Conservation (phyloP, 2,888 invertebrate species). For the Megamerina dolium region DNA sequence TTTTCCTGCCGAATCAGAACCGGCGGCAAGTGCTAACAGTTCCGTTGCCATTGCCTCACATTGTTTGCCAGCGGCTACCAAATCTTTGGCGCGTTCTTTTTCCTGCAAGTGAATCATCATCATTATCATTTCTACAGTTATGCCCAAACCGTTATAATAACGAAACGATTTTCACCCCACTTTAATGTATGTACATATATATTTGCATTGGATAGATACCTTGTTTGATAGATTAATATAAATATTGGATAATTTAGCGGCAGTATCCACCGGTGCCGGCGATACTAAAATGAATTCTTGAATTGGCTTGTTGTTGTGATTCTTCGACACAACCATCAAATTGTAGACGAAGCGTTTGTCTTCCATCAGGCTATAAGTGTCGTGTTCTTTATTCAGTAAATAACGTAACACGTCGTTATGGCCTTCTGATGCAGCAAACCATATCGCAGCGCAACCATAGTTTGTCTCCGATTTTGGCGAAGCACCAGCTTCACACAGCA, state of each 20-base stretch:
- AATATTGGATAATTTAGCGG: conserved; percentile 93
- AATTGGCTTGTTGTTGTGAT: conserved; percentile 90
- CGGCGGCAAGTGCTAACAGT: conserved; percentile 85
- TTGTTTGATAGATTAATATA: conserved; percentile 82
- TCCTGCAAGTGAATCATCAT: conserved; percentile 57
- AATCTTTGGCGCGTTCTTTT: conserved; percentile 95
- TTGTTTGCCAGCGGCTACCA: conserved; percentile 90
- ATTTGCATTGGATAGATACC: no score
- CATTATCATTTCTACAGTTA: no score
- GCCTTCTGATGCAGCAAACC: conserved; percentile 96
- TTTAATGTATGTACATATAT: no score
- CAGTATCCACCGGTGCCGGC: conserved; percentile 98
- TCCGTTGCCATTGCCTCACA: conserved; percentile 98
- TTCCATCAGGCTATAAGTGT: conserved; percentile 95
- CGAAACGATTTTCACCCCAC: no score
- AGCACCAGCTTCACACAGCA: conserved; percentile 92
- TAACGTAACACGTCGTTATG: conserved; percentile 95
- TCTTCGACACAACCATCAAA: conserved; percentile 95
- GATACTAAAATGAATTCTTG: conserved; percentile 98
- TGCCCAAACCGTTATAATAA: no score
- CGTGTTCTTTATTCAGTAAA: conserved; percentile 94
- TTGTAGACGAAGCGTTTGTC: conserved; percentile 97
- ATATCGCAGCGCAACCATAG: conserved; percentile 93
- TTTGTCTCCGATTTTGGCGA: conserved; percentile 93
- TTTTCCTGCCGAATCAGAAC: conserved; percentile 89